These are phyloP conservation scores for Terebella lapidaria DNA, from an alignment of 2,888 invertebrate genomes.

Conservation along the genomic window DNA sequence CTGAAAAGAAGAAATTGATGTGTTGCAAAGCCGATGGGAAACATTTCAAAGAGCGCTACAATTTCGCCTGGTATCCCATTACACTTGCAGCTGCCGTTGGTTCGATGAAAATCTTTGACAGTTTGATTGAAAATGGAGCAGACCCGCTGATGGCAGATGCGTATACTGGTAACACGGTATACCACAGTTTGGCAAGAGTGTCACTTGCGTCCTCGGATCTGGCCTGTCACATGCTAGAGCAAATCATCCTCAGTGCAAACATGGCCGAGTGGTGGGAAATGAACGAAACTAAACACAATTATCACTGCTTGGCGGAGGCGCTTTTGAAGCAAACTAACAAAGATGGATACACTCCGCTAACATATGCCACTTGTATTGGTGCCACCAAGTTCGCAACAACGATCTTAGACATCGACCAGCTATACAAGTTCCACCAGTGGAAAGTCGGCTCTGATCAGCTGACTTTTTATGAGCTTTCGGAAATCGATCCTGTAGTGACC, in stretches of 20 bases:
- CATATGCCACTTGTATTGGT: not conserved
- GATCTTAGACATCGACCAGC: not conserved
- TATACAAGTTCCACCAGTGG: slow-evolving; percentile 10
- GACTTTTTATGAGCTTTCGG: not conserved
- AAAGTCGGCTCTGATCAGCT: not conserved
- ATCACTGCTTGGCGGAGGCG: not conserved
- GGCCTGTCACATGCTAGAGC: not conserved
- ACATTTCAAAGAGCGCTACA: not conserved
- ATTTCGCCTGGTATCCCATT: not conserved
- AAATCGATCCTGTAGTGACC: slow-evolving; percentile 1
- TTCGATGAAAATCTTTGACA: not conserved
- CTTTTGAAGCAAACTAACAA: not conserved
- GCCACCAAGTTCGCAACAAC: not conserved
- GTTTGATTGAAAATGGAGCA: not conserved
- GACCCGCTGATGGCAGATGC: not conserved
- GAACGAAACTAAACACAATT: not conserved
- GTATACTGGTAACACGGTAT: not conserved
- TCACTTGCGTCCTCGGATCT: not conserved
- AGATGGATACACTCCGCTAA: not conserved
- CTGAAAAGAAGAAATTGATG: not conserved
- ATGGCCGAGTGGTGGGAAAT: no score
- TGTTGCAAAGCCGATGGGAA: not conserved
- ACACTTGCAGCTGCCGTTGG: not conserved
- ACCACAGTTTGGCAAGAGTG: not conserved
- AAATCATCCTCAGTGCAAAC: not conserved